Conservation (phyloP, 2,888 invertebrate species). For the Drosophila hamatofila region DNA sequence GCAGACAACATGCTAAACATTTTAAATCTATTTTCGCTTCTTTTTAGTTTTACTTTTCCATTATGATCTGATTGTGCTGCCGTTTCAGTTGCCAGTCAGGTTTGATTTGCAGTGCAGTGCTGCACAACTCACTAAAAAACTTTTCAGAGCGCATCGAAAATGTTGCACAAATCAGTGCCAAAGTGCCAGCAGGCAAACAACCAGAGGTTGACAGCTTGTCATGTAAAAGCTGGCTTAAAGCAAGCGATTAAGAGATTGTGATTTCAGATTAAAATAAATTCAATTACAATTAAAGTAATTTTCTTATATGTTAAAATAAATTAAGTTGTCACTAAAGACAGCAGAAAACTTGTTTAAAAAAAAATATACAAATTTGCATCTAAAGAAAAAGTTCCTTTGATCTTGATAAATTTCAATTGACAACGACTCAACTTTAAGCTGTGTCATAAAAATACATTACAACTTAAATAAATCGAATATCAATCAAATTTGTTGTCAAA, state of each 20-base stretch:
- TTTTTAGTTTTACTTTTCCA: conserved; percentile 1
- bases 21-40: background rate
- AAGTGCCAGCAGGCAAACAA: background rate
- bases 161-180: background rate
- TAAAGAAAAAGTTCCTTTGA: no score
- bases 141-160: background rate
- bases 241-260: background rate
- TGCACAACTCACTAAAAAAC: background rate
- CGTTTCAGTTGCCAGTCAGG: conserved; percentile 4
- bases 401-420: no score
- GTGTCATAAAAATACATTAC: background rate
- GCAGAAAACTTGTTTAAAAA: no score
- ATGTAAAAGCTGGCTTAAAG: background rate
- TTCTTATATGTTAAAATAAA: no score
- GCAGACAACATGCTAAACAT: conserved; percentile 13
- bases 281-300: no score
- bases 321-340: no score
- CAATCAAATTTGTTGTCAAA: background rate
- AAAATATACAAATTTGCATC: no score
- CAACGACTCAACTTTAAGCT: background rate
- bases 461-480: background rate
- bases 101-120: conserved; percentile 12
- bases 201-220: background rate
- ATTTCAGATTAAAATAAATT: background rate
- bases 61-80: conserved; percentile 25